phyloP scores from a whole-genome alignment of 2,113 vertebrate genomes.

The Cololabis saira region DNA sequence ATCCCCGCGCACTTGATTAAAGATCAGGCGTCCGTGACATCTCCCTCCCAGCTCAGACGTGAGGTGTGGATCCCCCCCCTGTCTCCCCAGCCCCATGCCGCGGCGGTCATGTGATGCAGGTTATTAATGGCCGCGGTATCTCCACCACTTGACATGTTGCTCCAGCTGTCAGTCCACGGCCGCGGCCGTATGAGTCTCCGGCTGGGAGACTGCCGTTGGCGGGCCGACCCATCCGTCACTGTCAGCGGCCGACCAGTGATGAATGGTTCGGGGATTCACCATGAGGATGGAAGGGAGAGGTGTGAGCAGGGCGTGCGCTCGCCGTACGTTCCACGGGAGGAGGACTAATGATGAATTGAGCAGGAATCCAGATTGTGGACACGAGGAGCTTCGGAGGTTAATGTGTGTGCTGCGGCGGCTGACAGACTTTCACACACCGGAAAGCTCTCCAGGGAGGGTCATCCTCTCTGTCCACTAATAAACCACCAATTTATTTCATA shows the following conservation, averaged over 20 bases:
- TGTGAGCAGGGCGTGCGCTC: constrained; percentile 49
- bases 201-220: constrained; percentile 93
- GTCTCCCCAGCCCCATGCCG: constrained; percentile 7
- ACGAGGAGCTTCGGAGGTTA: constrained; percentile 58
- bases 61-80: constrained; percentile 22
- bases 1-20: constrained; percentile 89
- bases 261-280: constrained; percentile 86
- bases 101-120: constrained; percentile 90
- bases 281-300: constrained; percentile 79
- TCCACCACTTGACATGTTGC: constrained; percentile 97
- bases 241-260: constrained; percentile 93
- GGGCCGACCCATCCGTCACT: constrained; percentile 97
- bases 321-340: constrained; percentile 22
- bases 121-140: constrained; percentile 99
- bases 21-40: constrained; percentile 88
- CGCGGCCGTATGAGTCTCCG: constrained; percentile 92
- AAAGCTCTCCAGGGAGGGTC: not conserved
- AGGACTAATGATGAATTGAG: constrained; percentile 69
- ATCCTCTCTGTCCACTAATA: not conserved
- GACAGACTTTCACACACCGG: constrained; percentile 18
- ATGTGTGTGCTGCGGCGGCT: constrained; percentile 35
- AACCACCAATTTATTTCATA: too few species aligned
- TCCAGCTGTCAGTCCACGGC: constrained; percentile 97
- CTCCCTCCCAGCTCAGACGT: constrained; percentile 86
- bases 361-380: constrained; percentile 33